Conservation (phyloP, 2,113 vertebrate genomes). For the Pogonocichla stellata region DNA sequence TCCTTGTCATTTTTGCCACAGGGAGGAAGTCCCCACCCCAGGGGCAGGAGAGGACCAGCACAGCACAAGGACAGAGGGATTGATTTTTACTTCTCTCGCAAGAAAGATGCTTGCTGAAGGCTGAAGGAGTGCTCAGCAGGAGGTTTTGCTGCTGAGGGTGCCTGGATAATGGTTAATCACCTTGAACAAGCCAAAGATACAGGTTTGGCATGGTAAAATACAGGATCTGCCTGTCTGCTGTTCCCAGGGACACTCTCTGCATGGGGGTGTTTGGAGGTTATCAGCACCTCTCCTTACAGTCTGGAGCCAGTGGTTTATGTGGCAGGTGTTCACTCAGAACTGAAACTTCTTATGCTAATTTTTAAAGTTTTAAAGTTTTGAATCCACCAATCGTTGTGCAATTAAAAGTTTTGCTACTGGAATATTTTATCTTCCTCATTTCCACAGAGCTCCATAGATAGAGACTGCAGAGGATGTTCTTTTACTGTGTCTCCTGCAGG, state of each 20-base stretch:
- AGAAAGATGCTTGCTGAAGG: slow-evolving; percentile 61
- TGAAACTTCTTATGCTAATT: background rate
- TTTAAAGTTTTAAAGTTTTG: background rate
- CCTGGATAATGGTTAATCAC: background rate
- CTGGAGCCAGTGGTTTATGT: background rate
- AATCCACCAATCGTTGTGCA: accelerated
- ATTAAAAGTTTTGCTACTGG: slow-evolving; percentile 1
- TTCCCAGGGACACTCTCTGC: accelerated
- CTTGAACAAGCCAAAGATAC: background rate
- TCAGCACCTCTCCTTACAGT: background rate
- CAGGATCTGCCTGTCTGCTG: accelerated
- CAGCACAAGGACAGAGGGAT: slow-evolving; percentile 76
- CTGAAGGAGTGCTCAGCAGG: background rate
- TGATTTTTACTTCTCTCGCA: slow-evolving; percentile 83
- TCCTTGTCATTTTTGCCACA: slow-evolving; percentile 22
- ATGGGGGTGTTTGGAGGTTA: background rate
- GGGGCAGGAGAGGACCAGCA: slow-evolving; percentile 60
- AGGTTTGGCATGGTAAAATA: background rate
- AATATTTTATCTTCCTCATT: background rate
- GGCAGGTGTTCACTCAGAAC: background rate
- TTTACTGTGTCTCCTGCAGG: background rate
- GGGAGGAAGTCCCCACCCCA: slow-evolving; percentile 31
- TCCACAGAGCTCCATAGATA: background rate
- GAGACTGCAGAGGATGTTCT: background rate
- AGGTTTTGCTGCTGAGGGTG: background rate